These are phyloP conservation scores for Elysia crispata DNA, from an alignment of 2,888 invertebrate species.

Conservation along the genomic window DNA sequence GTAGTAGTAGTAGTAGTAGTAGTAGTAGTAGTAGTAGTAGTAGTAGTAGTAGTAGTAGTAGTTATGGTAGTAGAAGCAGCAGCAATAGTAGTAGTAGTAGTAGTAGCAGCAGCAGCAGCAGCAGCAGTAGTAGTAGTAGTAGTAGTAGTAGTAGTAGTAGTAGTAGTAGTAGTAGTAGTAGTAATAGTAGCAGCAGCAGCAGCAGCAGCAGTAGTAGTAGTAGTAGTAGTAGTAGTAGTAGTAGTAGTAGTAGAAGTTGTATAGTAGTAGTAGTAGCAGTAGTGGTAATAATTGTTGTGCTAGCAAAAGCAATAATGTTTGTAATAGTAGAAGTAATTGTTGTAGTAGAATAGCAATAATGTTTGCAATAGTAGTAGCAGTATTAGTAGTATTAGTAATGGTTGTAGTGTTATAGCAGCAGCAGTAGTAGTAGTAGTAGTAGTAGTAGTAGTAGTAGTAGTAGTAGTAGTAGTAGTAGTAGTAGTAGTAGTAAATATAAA, in stretches of 20 bases:
- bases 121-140: constrained; percentile 27
- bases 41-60: constrained; percentile 9
- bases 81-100: constrained; percentile 21
- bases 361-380: too few relatives aligned
- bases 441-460: constrained; percentile 28
- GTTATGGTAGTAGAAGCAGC: too few relatives aligned
- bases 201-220: constrained; percentile 24
- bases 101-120: too few relatives aligned
- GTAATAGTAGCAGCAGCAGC: constrained; percentile 19
- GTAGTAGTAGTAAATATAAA: too few relatives aligned
- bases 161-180: constrained; percentile 28
- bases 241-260: constrained; percentile 11
- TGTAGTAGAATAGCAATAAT: too few relatives aligned
- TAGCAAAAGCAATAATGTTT: too few relatives aligned
- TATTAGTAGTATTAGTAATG: too few relatives aligned
- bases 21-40: constrained; percentile 25
- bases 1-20: constrained; percentile 28
- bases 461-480: constrained; percentile 28
- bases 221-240: constrained; percentile 28
- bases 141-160: constrained; percentile 28
- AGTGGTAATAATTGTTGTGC: too few relatives aligned
- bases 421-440: constrained; percentile 26
- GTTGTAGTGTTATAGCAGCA: not conserved
- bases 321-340: too few relatives aligned
- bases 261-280: too few relatives aligned